Conservation (phyloP, 2,888 invertebrate species). For the Pammene aurita region DNA sequence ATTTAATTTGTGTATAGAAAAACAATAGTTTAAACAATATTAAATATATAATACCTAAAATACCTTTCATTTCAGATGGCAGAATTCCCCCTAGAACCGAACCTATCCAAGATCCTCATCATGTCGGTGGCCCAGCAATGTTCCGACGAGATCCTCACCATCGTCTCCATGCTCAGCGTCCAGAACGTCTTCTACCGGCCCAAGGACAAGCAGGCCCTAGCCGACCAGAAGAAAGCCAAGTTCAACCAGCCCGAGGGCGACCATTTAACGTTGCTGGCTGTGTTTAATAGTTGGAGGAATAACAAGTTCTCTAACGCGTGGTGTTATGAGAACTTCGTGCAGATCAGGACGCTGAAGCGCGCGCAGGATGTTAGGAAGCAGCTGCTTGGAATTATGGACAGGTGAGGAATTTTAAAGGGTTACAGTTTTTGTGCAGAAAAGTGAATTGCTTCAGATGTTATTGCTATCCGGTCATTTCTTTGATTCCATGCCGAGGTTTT, state of each 20-base stretch:
- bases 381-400: slow-evolving; percentile 98
- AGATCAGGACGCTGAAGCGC: slow-evolving; percentile 97
- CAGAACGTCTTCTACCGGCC: slow-evolving; percentile 98
- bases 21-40: not conserved
- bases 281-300: slow-evolving; percentile 99
- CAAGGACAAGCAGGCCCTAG: slow-evolving; percentile 97
- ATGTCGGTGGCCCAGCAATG: slow-evolving; percentile 99
- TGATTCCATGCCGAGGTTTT: too few relatives aligned
- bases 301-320: slow-evolving; percentile 99
- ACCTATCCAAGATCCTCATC: slow-evolving; percentile 98
- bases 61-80: slow-evolving; percentile 90
- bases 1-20: too few relatives aligned
- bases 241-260: slow-evolving; percentile 99
- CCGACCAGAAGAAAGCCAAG: slow-evolving; percentile 99
- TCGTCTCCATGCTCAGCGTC: slow-evolving; percentile 99
- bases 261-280: slow-evolving; percentile 97
- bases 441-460: too few relatives aligned
- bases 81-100: slow-evolving; percentile 99
- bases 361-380: slow-evolving; percentile 99
- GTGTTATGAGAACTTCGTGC: slow-evolving; percentile 99
- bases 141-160: slow-evolving; percentile 98
- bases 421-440: too few relatives aligned
- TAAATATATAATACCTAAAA: too few relatives aligned
- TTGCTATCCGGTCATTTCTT: too few relatives aligned
- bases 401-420: slow-evolving; percentile 69